A percentile compares a stretch with the other conserved stretches of the same genome.
phyloP scores from a whole-genome alignment of 2,113 vertebrate species.

The Scytalopus superciliaris region DNA sequence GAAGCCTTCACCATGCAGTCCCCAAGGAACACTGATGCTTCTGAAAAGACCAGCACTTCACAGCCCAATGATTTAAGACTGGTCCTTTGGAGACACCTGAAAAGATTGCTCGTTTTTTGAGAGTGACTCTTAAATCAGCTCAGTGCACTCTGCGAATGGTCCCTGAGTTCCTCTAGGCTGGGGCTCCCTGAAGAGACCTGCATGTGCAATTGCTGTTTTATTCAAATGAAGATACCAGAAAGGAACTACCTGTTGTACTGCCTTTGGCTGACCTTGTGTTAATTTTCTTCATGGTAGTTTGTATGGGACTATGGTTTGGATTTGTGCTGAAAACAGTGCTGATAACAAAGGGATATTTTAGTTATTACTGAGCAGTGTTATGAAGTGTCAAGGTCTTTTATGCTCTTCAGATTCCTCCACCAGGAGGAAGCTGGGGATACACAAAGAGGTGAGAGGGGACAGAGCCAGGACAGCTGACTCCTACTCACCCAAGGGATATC shows the following conservation, averaged over 20 bases:
- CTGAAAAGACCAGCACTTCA: not conserved
- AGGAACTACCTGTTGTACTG: not conserved
- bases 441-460: not conserved
- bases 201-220: not conserved
- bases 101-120: not conserved
- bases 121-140: not conserved
- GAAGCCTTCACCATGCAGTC: not conserved
- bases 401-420: not conserved
- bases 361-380: not conserved
- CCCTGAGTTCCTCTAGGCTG: not conserved
- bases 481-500: fast-evolving
- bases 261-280: not conserved
- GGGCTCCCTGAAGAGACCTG: not conserved
- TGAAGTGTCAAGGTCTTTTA: not conserved
- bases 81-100: not conserved
- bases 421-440: not conserved
- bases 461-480: not conserved
- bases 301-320: not conserved
- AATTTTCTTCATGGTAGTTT: not conserved
- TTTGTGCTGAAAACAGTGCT: not conserved
- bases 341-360: not conserved
- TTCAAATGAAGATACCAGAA: not conserved
- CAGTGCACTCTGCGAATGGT: not conserved
- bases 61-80: not conserved
- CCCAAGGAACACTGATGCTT: not conserved